phyloP scores from a whole-genome alignment of 2,113 vertebrate genomes.

The Gavialis gangeticus region DNA sequence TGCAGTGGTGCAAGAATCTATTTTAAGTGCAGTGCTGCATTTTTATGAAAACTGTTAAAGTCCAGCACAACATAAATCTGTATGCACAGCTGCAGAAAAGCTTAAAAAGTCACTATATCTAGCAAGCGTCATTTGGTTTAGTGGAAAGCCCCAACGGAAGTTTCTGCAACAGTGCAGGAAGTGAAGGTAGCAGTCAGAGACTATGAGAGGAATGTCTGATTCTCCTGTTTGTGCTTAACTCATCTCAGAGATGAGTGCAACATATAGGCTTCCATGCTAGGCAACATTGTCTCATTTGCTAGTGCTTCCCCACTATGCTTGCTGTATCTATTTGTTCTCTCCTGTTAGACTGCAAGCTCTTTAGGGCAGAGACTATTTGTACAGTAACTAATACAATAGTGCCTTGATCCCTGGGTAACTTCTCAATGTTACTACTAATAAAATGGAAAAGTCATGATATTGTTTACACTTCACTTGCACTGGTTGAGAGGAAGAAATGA shows the following conservation, averaged over 20 bases:
- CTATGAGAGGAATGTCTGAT: not conserved
- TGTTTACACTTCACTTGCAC: not conserved
- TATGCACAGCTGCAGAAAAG: not conserved
- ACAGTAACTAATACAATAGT: not conserved
- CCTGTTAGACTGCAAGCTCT: not conserved
- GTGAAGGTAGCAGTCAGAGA: not conserved
- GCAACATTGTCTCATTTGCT: not conserved
- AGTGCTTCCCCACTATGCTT: not conserved
- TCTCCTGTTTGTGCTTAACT: not conserved
- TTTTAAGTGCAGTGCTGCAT: not conserved
- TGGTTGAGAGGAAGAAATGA: not conserved
- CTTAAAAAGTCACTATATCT: not conserved
- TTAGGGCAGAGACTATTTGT: not conserved
- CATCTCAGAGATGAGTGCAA: not conserved
- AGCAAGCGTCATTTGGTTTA: not conserved
- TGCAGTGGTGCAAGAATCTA: not conserved
- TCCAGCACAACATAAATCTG: not conserved
- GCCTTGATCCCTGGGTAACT: not conserved
- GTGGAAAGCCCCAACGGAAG: fast-evolving
- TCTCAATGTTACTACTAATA: not conserved
- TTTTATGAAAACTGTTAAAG: not conserved
- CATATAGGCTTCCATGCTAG: not conserved
- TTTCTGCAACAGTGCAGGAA: not conserved
- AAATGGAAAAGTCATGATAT: not conserved
- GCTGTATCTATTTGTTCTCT: not conserved